Evolutionary conservation across 2,797 vertebrate genomes (phyloP), one percentile per base, ranked within the genome.

Genomic region (Chelonia mydas): DNA sequence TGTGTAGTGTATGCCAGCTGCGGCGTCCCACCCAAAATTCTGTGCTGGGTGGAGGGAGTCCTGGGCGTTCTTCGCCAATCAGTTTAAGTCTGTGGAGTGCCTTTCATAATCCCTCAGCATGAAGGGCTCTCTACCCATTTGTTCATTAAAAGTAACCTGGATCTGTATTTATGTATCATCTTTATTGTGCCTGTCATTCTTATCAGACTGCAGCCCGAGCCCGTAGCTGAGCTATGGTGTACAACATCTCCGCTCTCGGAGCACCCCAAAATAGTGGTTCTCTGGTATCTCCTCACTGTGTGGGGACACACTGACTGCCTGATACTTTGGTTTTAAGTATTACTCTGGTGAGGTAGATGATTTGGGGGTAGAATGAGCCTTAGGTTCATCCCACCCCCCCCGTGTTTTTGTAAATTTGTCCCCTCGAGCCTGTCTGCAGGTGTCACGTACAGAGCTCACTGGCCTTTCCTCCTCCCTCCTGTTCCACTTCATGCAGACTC

Each of bases 1-100:
- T 12, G 57, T 1, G 0, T 3, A 7, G 33, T 33, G 16, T 37
- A 33, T 0, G 0, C 3, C 21, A 7, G 11, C 25, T 1, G 49
- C 7, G 23, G 51, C 33, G 23, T 33, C 19, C 51, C 2, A 4
- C 55, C 72, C 3, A 1, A 41, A 7, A 13, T 41, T 0, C 0
- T 59, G 2, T 33, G 61, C 53, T 16, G 31, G 51, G 16, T 3
- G n/a, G 17, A 1, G 15, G 41, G 41, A 41, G 15, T 31, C 6
- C 13, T 0, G 0, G 0, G 1, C 3, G 37, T 51, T 51, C 41
- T 11, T 2, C 2, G 21, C 12, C 50, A 51, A 12, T 11, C 50
- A 51, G 50, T 51, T 51, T 51, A 51, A 51, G 15, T 12, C 50
- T 16, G 15, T 12, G 50, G 50, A 15, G 50, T 12, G 50, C 50